Evolutionary conservation across 2,113 vertebrate species (phyloP), one percentile per base, ranked within the genome.

Genomic region (Nanger granti): DNA sequence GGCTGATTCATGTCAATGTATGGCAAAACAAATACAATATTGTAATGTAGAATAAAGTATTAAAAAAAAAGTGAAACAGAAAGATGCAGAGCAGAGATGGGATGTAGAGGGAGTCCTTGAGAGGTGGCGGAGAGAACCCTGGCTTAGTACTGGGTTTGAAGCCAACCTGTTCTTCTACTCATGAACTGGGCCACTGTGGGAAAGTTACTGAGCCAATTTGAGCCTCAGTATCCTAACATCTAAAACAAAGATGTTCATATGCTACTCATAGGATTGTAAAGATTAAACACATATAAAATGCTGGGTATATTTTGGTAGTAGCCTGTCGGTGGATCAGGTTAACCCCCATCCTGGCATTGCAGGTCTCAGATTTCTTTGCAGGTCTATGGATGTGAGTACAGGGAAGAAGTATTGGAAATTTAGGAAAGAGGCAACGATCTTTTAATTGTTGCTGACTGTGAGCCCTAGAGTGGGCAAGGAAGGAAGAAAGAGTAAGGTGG

Each of bases 361-460:
- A 82, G 22, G 6, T 73, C 76, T 95, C 37, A 91, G 22, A 37
- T 89, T 57, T 83, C 80, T 85, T 62, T 66, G 6, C 15, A 73
- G 28, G 4, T 44, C 34, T 94, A 97, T 60, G 37, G 4, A 34
- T 87, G 2, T 69, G 28, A 91, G 5, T 57, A 22, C 4, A 82
- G 60, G n/a, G 44, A 73, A 8, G n/a, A 73, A 2, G 20, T 1
- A 4, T 22, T 59, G 37, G 31, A 34, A 6, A 88, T 73, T 93
- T 90, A 89, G 37, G 26, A 76, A 59, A 87, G 13, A 96, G 41
- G 5, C 37, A 52, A 37, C 0, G 0, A 62, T 52, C 86, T 96
- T 86, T 85, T 29, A 96, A 95, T 79, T 92, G 17, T 26, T 88
- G 26, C 87, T 79, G 57, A 76, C 31, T 92, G 22, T 44, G 34